phyloP scores from a whole-genome alignment of 2,797 vertebrate genomes.

The Falco novaeseelandiae region DNA sequence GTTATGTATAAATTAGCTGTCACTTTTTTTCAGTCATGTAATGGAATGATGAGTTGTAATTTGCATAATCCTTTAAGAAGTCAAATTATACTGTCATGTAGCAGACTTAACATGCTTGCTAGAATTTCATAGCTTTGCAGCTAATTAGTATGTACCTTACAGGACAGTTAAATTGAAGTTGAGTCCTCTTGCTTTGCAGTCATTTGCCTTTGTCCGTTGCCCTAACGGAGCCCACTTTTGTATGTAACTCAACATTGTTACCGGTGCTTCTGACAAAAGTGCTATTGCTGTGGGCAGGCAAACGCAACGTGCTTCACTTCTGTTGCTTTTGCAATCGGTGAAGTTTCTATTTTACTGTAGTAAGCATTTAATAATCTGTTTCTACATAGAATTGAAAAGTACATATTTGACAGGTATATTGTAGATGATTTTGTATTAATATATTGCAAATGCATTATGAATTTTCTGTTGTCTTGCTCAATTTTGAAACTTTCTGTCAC shows the following conservation, averaged over 20 bases:
- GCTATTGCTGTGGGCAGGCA: constrained; percentile 54
- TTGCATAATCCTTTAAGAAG: constrained; percentile 97
- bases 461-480: not conserved
- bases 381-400: constrained; percentile 14
- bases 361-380: constrained; percentile 34
- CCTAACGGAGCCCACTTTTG: constrained; percentile 73
- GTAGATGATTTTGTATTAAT: constrained; percentile 41
- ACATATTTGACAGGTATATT: constrained; percentile 20
- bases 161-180: constrained; percentile 87
- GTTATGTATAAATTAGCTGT: constrained; percentile 96
- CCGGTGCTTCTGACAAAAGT: constrained; percentile 51
- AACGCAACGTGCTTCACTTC: constrained; percentile 33
- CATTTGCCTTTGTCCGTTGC: constrained; percentile 82
- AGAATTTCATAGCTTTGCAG: constrained; percentile 88
- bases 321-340: constrained; percentile 38
- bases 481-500: constrained; percentile 57
- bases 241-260: constrained; percentile 53
- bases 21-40: constrained; percentile 91
- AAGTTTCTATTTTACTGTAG: constrained; percentile 20
- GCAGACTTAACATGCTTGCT: constrained; percentile 95
- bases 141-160: constrained; percentile 93
- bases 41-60: constrained; percentile 92
- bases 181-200: constrained; percentile 80
- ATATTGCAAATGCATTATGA: constrained; percentile 41
- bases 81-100: constrained; percentile 97